Percentiles rank a stretch among this genome's conserved stretches.
Conservation (phyloP, 1,140 invertebrate species). For the Mactra quadrangularis region DNA sequence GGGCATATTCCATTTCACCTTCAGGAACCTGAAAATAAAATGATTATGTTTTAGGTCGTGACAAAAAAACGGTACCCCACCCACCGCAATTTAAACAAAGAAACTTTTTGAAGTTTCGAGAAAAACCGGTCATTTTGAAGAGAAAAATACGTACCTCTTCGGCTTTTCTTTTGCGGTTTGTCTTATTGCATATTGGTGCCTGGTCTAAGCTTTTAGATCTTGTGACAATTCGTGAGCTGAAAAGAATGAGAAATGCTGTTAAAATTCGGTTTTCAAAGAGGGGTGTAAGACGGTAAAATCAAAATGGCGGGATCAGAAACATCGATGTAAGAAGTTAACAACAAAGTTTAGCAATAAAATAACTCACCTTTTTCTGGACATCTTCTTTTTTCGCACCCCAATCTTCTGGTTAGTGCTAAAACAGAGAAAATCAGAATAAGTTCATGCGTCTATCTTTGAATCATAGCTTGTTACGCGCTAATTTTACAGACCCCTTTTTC, state of each 20-base stretch:
- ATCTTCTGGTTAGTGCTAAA: constrained; percentile 33
- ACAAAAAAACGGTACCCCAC: constrained; percentile 24
- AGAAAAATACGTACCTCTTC: constrained; percentile 71
- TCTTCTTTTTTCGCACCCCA: constrained; percentile 56
- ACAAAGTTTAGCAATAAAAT: neutral
- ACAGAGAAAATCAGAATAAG: neutral
- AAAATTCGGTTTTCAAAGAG: too few species aligned
- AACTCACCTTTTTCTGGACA: constrained; percentile 77
- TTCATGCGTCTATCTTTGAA: too few species aligned
- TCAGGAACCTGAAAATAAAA: constrained; percentile 70
- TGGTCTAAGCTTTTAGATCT: constrained; percentile 66
- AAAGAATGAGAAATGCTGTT: neutral
- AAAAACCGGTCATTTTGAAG: constrained; percentile 15
- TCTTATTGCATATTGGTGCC: constrained; percentile 53
- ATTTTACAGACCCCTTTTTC: neutral
- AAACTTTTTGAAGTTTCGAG: neutral
- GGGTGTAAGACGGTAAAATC: constrained; percentile 21
- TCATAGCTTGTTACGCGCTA: too few species aligned
- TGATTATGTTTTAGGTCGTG: neutral
- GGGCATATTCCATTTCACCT: constrained; percentile 65
- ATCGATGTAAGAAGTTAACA: constrained; percentile 13
- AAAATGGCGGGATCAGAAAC: constrained; percentile 69
- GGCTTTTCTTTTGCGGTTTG: constrained; percentile 72
- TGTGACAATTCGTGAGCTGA: constrained; percentile 69
- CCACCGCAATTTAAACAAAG: constrained; percentile 58